Evolutionary conservation across 2,113 vertebrate genomes (phyloP).

Genomic region (Marcusenius ussheri): DNA sequence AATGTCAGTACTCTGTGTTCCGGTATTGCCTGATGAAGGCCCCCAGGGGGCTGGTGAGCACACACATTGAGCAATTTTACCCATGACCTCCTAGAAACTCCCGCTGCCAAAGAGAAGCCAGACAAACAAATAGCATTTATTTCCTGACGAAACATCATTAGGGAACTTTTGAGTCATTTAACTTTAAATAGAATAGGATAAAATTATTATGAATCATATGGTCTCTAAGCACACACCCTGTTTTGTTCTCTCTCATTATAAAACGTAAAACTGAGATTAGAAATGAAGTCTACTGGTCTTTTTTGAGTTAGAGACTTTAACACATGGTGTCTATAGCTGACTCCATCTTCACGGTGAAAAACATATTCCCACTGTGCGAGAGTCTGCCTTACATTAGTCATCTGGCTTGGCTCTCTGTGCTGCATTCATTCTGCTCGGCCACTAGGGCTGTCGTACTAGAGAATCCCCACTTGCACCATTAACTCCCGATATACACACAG

Average conservation of each 20-base stretch:
- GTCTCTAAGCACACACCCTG: constrained; percentile 36
- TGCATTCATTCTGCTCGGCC: constrained; percentile 42
- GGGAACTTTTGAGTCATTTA: constrained; percentile 27
- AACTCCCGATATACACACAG: constrained; percentile 29
- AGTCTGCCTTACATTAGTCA: constrained; percentile 59
- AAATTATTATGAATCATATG: constrained; percentile 44
- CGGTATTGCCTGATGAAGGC: constrained; percentile 24
- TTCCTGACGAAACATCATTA: constrained; percentile 37
- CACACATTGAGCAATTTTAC: constrained; percentile 26
- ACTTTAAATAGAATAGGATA: constrained; percentile 17
- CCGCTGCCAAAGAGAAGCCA: not conserved
- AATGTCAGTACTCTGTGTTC: constrained; percentile 21
- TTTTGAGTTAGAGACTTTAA: constrained; percentile 14
- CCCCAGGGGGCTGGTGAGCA: constrained; percentile 37
- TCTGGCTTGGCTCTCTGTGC: constrained; percentile 38
- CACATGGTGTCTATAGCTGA: not conserved
- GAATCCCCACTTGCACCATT: constrained; percentile 40
- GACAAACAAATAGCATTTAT: constrained; percentile 16
- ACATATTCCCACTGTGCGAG: constrained; percentile 17
- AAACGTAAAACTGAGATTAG: not conserved
- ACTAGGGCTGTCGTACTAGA: constrained; percentile 49
- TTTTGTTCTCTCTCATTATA: not conserved
- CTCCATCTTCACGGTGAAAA: not conserved
- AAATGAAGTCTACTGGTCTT: not conserved
- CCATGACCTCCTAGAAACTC: constrained; percentile 37